These are phyloP conservation scores for Trematomus bernacchii DNA, from an alignment of 2,797 vertebrate species.

Conservation along the genomic window DNA sequence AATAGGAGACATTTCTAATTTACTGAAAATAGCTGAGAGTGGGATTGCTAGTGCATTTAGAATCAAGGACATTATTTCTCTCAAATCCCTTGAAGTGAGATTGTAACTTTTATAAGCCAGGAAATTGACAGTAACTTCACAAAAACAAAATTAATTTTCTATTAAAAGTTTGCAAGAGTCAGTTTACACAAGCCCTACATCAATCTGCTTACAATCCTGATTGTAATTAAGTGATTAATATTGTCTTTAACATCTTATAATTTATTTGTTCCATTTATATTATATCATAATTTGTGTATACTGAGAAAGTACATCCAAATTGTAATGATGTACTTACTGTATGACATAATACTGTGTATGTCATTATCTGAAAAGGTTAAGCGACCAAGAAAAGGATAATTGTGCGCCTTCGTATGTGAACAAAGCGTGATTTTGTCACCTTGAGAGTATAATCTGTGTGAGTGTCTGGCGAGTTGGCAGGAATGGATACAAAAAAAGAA, in stretches of 20 bases:
- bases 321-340: too few species aligned
- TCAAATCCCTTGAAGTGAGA: too few species aligned
- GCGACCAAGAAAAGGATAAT: slow-evolving; percentile 1
- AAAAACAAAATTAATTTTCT: not conserved
- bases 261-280: too few species aligned
- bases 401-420: slow-evolving; percentile 1
- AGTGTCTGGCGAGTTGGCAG: slow-evolving; percentile 22
- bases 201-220: not conserved
- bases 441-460: slow-evolving; percentile 12
- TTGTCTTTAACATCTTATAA: not conserved
- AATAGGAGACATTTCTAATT: not conserved
- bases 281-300: too few species aligned
- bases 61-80: not conserved
- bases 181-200: not conserved
- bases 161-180: not conserved
- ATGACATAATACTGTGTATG: too few species aligned
- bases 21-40: not conserved
- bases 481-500: slow-evolving; percentile 20
- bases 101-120: too few species aligned
- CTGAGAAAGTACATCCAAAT: too few species aligned
- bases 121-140: too few species aligned
- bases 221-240: not conserved
- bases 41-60: not conserved
- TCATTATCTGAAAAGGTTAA: slow-evolving; percentile 3
- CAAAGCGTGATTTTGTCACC: slow-evolving; percentile 2